Base-by-base conservation (phyloP, 1,140 invertebrate species). In the Tetramorium simillimum region DNA sequence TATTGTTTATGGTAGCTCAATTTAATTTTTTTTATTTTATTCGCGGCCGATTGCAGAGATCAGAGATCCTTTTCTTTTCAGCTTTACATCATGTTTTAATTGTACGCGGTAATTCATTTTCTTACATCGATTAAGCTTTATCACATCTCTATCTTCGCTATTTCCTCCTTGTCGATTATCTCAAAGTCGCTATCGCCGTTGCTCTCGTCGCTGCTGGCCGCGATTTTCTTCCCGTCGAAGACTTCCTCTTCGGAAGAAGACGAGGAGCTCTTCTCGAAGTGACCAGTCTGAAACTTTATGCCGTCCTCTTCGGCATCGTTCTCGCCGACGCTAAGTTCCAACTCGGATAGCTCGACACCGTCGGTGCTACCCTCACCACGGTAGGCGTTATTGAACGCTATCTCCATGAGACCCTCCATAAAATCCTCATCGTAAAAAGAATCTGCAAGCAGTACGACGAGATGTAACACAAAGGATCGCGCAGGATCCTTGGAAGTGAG, bases 301-400 rank as follows among this genome's bases (percentile, higher is more conserved):
- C 89, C 92, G 60, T 94, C 92, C 21, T 69, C 77, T 16, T 80
- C 77, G 21, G 90, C 86, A 10, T 94, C 93, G 28, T 89, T 92
- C 40, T 95, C 94, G 51, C 89, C 91, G 9, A 85, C 87, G 89
- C 93, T 95, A 21, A 95, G 88, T 33, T 95, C 94, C 21, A 94
- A 73, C 69, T 95, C 94, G 3, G 93, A 94, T 3, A 94, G 53
- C 33, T 95, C 95, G 10, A 94, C 77, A 9, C 92, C 94, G 69
- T 94, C 94, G 1, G 92, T 93, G 18, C 94, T 95, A 58, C 92
- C 93, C 14, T 95, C 95, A 40, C 95, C 95, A 65, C 95, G 94
- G 5, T 94, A 95, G n/a, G 95, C 94, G 92, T 95, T 95, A 86
- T 90, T 93, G 49, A 95, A 85, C 81, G 91, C 94, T 65, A 46